phyloP scores from a whole-genome alignment of 1,140 invertebrate species.

The Microvelia longipes region DNA sequence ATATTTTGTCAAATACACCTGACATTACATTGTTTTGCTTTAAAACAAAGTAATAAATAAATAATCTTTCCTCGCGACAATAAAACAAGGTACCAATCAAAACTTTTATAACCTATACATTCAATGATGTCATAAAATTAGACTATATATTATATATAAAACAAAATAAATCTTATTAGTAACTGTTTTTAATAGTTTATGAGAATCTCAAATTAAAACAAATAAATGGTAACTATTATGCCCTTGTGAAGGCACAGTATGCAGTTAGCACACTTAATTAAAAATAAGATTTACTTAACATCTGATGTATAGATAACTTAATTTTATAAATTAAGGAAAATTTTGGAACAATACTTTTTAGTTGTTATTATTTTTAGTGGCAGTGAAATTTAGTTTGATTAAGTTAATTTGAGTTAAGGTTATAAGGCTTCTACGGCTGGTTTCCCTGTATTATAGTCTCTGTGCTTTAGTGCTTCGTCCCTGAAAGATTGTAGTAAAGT shows the following conservation, averaged over 20 bases:
- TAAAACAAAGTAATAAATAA: neutral
- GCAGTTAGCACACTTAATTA: no score
- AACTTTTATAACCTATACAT: neutral
- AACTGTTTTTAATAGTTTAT: neutral
- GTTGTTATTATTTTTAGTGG: neutral
- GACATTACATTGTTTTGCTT: neutral
- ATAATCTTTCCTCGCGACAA: neutral
- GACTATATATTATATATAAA: neutral
- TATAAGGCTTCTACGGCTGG: neutral
- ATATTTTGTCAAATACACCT: neutral
- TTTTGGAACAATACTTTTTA: no score
- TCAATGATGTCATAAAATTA: no score
- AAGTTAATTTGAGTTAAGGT: neutral
- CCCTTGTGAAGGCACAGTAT: neutral
- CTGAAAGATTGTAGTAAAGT: constrained; percentile 19
- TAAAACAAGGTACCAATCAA: neutral
- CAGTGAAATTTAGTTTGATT: neutral
- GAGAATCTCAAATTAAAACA: neutral
- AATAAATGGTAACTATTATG: neutral
- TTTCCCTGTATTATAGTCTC: neutral
- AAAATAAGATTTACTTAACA: no score
- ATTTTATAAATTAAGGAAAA: no score
- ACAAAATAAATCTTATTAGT: neutral
- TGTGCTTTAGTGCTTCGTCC: constrained; percentile 20
- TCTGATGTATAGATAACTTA: no score